Percentiles rank a stretch among this genome's conserved stretches.
phyloP scores from a whole-genome alignment of 2,797 vertebrate species.

The Crypturellus tataupa region DNA sequence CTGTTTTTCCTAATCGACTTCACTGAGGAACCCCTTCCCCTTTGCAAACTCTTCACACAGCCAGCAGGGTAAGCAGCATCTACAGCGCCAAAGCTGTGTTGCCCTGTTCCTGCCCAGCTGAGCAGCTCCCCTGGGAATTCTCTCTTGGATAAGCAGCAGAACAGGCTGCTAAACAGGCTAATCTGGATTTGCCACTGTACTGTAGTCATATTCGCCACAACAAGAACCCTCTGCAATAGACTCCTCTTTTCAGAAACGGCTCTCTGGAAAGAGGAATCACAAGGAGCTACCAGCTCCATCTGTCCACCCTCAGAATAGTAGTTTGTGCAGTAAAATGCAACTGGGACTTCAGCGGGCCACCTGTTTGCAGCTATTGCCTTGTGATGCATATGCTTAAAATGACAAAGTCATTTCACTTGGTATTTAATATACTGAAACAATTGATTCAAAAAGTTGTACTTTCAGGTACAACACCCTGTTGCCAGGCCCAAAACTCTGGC shows the following conservation, averaged over 20 bases:
- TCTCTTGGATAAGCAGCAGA: neutral
- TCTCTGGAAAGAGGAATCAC: neutral
- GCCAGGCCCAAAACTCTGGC: neutral
- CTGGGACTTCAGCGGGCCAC: neutral
- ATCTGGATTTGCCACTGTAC: constrained; percentile 11
- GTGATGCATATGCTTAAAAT: neutral
- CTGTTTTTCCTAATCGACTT: neutral
- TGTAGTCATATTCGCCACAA: neutral
- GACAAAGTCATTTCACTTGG: neutral
- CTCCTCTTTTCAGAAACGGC: neutral
- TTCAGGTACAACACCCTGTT: neutral
- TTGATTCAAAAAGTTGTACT: neutral
- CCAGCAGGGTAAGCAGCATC: neutral
- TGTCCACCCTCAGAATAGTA: neutral
- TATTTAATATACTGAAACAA: neutral
- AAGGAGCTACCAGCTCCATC: neutral
- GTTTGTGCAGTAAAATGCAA: neutral
- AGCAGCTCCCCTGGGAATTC: neutral
- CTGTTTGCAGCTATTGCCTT: neutral
- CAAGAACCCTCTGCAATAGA: neutral
- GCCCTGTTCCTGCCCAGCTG: neutral
- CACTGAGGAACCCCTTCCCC: neutral
- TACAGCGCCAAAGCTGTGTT: neutral
- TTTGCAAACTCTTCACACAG: neutral
- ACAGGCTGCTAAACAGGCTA: neutral